Evolutionary conservation across 2,113 vertebrate genomes (phyloP).

Genomic region (Phrynosoma blainvillii): DNA sequence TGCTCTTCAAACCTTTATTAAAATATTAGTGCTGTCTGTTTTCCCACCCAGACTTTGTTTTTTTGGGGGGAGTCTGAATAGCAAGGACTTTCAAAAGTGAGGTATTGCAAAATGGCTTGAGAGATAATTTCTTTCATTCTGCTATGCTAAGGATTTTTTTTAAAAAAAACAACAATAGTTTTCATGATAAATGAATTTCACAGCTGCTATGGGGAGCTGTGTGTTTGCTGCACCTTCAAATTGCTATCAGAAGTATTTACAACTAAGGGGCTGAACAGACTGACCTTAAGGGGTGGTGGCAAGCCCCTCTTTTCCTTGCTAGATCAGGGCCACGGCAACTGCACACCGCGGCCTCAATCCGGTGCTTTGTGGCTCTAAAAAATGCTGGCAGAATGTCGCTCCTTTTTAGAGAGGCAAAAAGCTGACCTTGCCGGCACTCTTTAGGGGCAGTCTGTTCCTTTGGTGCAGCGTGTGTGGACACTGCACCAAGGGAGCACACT

Average conservation of each 20-base stretch:
- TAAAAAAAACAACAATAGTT: background rate
- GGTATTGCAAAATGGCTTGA: background rate
- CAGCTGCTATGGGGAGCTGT: background rate
- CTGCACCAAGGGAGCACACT: too few species aligned
- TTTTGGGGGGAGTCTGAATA: background rate
- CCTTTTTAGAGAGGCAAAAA: too few species aligned
- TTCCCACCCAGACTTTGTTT: background rate
- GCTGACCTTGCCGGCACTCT: too few species aligned
- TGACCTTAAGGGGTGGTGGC: too few species aligned
- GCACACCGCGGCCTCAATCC: too few species aligned
- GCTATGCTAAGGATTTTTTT: background rate
- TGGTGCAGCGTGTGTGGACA: too few species aligned
- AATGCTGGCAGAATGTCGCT: too few species aligned
- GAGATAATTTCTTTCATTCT: background rate
- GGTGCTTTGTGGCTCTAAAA: too few species aligned
- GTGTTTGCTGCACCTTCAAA: background rate
- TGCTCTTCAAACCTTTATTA: background rate
- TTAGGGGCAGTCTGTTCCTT: too few species aligned
- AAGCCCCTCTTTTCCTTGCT: too few species aligned
- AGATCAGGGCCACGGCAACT: too few species aligned
- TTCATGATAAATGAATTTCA: slow-evolving; percentile 18
- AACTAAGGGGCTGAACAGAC: background rate
- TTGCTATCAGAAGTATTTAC: background rate
- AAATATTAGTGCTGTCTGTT: background rate
- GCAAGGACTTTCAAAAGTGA: background rate